Conservation (phyloP, 2,797 vertebrate genomes). For the Gadopsis marmoratus region DNA sequence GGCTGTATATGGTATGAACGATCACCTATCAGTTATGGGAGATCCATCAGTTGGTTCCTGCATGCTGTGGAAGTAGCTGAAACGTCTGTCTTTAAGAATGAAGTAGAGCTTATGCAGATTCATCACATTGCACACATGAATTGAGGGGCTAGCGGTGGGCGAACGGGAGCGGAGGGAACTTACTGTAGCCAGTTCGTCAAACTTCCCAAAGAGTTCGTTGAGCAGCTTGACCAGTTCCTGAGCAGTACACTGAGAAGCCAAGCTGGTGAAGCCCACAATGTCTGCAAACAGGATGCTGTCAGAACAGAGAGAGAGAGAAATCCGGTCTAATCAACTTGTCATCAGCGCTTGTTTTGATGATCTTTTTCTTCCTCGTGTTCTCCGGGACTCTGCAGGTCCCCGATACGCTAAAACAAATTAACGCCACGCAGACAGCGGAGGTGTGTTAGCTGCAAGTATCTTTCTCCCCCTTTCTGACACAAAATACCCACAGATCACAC, state of each 20-base stretch:
- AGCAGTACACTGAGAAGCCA: conserved; percentile 98
- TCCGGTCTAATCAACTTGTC: not conserved
- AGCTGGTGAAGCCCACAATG: conserved; percentile 97
- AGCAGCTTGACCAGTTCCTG: conserved; percentile 98
- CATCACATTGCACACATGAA: not conserved
- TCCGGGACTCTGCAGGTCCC: not conserved
- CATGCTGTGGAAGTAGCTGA: not conserved
- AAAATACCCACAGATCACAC: conserved; percentile 32
- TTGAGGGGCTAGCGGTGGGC: not conserved
- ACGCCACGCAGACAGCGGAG: not conserved
- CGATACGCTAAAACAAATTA: not conserved
- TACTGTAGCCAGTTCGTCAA: conserved; percentile 92
- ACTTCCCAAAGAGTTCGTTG: conserved; percentile 98
- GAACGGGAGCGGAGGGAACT: conserved; percentile 70
- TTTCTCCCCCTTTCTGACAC: not conserved
- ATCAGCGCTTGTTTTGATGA: conserved; percentile 18
- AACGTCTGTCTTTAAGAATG: not conserved
- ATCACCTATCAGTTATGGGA: not conserved
- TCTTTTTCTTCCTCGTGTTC: not conserved
- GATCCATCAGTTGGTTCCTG: not conserved
- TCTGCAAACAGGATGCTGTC: conserved; percentile 98
- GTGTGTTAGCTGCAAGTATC: not conserved
- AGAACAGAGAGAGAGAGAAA: conserved; percentile 32
- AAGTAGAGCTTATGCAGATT: not conserved
- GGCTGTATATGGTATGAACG: not conserved